Percentiles rank a stretch among this genome's conserved stretches.
phyloP scores from a whole-genome alignment of 1,140 invertebrate genomes.

The Aphelenchoides avenae region DNA sequence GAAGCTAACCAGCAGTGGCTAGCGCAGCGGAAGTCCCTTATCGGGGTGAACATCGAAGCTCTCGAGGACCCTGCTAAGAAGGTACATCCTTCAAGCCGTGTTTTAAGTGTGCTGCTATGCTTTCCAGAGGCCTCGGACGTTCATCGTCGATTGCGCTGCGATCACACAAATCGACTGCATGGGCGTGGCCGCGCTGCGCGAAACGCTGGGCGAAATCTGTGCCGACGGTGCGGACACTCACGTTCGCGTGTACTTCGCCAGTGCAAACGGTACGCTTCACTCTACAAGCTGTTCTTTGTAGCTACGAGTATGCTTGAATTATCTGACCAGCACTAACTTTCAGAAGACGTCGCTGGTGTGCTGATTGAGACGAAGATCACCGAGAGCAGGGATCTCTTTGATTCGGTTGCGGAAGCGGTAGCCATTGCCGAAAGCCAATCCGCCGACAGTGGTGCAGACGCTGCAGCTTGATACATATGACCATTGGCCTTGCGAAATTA shows the following conservation, averaged over 20 bases:
- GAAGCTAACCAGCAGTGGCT: conserved; percentile 20
- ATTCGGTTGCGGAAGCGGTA: no score
- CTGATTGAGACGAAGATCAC: no score
- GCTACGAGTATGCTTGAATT: neutral
- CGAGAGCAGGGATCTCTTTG: no score
- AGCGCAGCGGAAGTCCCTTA: neutral
- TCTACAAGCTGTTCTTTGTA: neutral
- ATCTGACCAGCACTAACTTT: neutral
- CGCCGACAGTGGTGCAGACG: no score
- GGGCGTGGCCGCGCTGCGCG: conserved; percentile 13
- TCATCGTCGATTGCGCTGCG: conserved; percentile 31
- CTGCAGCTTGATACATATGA: no score
- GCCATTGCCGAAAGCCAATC: no score
- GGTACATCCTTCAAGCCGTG: neutral
- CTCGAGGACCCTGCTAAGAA: no score
- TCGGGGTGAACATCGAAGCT: neutral
- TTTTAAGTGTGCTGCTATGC: neutral
- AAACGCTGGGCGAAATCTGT: conserved; percentile 4
- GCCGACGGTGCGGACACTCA: conserved; percentile 19
- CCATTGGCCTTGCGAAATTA: no score
- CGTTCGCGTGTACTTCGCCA: conserved; percentile 8
- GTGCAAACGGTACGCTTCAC: conserved; percentile 5
- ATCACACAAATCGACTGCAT: conserved; percentile 30
- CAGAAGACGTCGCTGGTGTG: neutral
- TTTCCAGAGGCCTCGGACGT: conserved; percentile 6